Conservation (phyloP, 2,113 vertebrate genomes). For the Nyctereutes procyonoides region DNA sequence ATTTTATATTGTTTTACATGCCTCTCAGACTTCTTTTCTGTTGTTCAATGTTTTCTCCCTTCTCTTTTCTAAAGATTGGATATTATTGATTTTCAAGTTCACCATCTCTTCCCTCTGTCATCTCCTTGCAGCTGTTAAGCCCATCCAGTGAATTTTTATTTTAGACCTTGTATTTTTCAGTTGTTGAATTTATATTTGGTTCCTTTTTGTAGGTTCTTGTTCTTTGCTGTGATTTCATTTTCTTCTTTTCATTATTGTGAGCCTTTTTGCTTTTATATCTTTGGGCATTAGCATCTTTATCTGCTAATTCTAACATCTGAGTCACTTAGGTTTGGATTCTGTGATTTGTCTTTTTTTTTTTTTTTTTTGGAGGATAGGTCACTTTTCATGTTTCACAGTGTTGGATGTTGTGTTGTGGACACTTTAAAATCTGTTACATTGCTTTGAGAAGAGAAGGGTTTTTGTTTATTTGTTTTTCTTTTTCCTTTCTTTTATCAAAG, state of each 20-base stretch:
- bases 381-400: not conserved
- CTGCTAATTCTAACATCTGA: not conserved
- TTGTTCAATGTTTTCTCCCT: not conserved
- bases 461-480: not conserved
- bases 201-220: conserved; percentile 26
- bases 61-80: not conserved
- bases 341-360: not conserved
- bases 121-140: not conserved
- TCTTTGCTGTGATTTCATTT: not conserved
- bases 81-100: conserved; percentile 23
- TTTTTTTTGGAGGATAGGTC: not conserved
- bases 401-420: not conserved
- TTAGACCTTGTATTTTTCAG: conserved; percentile 31
- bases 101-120: not conserved
- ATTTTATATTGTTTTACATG: not conserved
- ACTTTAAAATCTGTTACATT: conserved; percentile 25
- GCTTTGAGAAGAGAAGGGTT: not conserved
- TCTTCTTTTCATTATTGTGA: not conserved
- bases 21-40: not conserved
- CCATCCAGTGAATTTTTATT: conserved; percentile 38
- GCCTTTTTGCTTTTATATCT: not conserved
- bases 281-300: conserved; percentile 17
- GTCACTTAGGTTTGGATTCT: conserved; percentile 10
- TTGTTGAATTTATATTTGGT: conserved; percentile 38
- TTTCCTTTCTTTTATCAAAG: not conserved